Percentiles rank a stretch among this genome's conserved stretches.
phyloP scores from a whole-genome alignment of 2,888 invertebrate species.

The Quadroppia sp. region DNA sequence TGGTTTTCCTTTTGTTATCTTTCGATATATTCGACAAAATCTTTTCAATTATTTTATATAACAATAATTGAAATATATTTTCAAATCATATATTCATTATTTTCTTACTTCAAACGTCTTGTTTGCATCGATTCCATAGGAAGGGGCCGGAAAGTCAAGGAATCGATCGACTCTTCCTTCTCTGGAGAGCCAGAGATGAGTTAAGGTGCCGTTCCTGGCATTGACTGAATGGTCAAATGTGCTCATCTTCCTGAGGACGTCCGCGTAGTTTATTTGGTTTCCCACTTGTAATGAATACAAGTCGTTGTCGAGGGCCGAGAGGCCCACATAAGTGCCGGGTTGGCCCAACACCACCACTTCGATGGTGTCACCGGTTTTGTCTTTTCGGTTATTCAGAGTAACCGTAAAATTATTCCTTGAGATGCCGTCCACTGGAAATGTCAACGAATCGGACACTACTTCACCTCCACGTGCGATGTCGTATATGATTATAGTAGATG shows the following conservation, averaged over 20 bases:
- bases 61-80: neutral
- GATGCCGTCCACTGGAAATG: conserved; percentile 95
- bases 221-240: conserved; percentile 66
- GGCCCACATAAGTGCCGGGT: conserved; percentile 87
- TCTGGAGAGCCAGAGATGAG: conserved; percentile 77
- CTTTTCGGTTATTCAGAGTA: conserved; percentile 79
- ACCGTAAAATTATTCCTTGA: conserved; percentile 71
- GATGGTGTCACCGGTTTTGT: conserved; percentile 84
- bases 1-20: neutral
- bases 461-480: conserved; percentile 72
- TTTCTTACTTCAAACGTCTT: conserved; percentile 73
- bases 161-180: conserved; percentile 77
- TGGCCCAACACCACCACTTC: conserved; percentile 90
- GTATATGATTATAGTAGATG: conserved; percentile 83
- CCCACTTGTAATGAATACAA: conserved; percentile 91
- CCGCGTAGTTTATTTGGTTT: conserved; percentile 79
- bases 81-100: neutral
- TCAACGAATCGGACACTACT: conserved; percentile 84
- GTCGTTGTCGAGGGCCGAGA: conserved; percentile 81
- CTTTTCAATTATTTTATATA: no score
- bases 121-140: conserved; percentile 89
- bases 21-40: neutral
- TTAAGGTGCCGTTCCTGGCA: conserved; percentile 74
- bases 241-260: conserved; percentile 80
- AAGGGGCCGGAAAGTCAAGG: conserved; percentile 80